Base-by-base conservation (phyloP, 2,797 vertebrate species). In the Lycodopsis pacificus region DNA sequence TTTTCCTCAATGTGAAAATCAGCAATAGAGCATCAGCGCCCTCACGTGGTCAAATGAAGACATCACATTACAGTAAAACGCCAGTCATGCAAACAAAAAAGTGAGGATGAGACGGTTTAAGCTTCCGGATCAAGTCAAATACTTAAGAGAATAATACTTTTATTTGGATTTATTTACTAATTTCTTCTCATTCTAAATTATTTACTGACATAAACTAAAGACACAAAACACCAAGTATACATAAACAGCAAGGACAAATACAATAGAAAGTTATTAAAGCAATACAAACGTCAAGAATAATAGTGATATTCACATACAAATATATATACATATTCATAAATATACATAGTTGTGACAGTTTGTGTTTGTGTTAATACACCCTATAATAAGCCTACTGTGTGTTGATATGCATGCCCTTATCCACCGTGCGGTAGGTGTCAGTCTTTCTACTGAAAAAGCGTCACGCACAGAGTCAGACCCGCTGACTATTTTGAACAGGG, bases 401-500 rank as follows among this genome's bases (percentile, higher is more conserved):
- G 11, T 51, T 53, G 5, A 49, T n/a, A 10, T 13, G n/a, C 51
- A 13, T 25, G 51, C 12, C 12, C 20, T 49, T n/a, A 4, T n/a
- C 9, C 48, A n/a, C 20, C 44, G 17, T 57, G 49, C 32, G 40
- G 61, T 57, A 36, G 46, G 32, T 74, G 73, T 61, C 76, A 34
- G 75, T 30, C 40, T 65, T 4, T 57, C 30, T 36, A n/a, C 71
- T 38, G 65, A 64, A 32, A 5, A 17, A 30, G 74, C 59, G 59
- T 54, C 71, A 80, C n/a, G 71, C 71, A 63, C 61, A 56, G 61
- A 65, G 34, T 63, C 75, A 79, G 78, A 72, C 22, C 63, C 42
- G 27, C 59, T n/a, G 80, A 83, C 85, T 87, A 80, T 83, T 88
- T 85, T 84, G 84, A 84, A 87, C 82, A 42, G 64, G n/a, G 77